Evolutionary conservation across 64 coral and sea anemone species (phyloP), one percentile per base, ranked within the genome.

Genomic region (Hydrozoanthus tunicans): DNA sequence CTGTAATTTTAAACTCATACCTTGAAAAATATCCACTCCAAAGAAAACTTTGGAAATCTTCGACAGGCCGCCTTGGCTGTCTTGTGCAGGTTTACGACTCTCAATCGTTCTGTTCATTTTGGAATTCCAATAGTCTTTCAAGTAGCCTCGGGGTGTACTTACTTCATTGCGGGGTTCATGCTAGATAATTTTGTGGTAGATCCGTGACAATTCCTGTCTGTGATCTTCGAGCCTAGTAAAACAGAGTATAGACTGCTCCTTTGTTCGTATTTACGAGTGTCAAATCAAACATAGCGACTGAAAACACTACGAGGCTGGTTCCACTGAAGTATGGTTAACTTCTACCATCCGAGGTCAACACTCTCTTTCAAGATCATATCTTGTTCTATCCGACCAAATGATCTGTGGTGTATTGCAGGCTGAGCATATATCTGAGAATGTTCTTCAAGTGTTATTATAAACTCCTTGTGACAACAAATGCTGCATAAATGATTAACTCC

Each of bases 1-100:
- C 9, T 62, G 13, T 11, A 63, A 61, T 1, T 13, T 58, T 58
- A 72, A 58, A 53, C 71, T n/a, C 64, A 52, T 75, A 88, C 84
- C 84, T 88, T 88, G 84, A 51, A 88, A 88, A 26, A 88, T 88
- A 58, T 88, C 84, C 55, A 88, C 84, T 15, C 84, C 84, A 70
- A 88, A 88, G 24, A 73, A 88, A 56, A 88, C 10, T 73, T 88
- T 88, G 0, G 84, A 88, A 73, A 88, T 57, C 25, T 75, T 88
- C 4, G 84, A 88, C 59, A 88, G 84, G 11, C 69, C 84, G 23
- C 69, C 84, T 59, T 88, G 84, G n/a, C 67, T 88, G 6, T 88
- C 84, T 60, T 88, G 56, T 9, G 56, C n/a, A 6, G 84, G 84
- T 88, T 88, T 88, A 15, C 84, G 84, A 73, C 84, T 88, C 12